These are phyloP conservation scores for Philereme transversata DNA, from an alignment of 2,888 invertebrate genomes.

Conservation along the genomic window DNA sequence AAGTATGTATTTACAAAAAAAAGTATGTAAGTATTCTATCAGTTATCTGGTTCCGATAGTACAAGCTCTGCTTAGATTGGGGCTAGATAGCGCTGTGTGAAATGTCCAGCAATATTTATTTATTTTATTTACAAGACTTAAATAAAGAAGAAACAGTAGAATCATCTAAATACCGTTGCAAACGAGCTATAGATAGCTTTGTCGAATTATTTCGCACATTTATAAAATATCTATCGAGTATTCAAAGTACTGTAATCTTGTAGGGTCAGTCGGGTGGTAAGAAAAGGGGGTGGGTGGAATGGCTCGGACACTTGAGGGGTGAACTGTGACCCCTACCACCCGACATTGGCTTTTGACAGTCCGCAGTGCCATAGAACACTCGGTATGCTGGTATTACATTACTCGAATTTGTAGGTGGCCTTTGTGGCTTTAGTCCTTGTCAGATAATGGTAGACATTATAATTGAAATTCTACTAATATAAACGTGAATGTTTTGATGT, in stretches of 20 bases:
- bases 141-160: too few relatives aligned
- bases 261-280: slow-evolving; percentile 63
- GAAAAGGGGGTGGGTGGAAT: slow-evolving; percentile 52
- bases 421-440: slow-evolving; percentile 18
- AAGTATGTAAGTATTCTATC: too few relatives aligned
- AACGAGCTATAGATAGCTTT: neutral
- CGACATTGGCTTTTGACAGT: slow-evolving; percentile 77
- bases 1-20: too few relatives aligned
- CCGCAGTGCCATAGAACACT: slow-evolving; percentile 62
- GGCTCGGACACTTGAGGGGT: slow-evolving; percentile 70
- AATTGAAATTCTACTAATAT: slow-evolving; percentile 4
- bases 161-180: too few relatives aligned
- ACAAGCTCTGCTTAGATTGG: too few relatives aligned
- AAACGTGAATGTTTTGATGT: too few relatives aligned
- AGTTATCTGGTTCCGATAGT: too few relatives aligned
- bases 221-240: slow-evolving; percentile 35
- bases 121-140: too few relatives aligned
- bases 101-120: too few relatives aligned
- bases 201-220: neutral
- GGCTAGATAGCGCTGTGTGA: too few relatives aligned
- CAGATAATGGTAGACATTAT: slow-evolving; percentile 7
- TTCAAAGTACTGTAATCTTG: slow-evolving; percentile 47
- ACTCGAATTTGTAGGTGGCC: slow-evolving; percentile 27
- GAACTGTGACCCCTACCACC: slow-evolving; percentile 57
- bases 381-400: slow-evolving; percentile 47